These are phyloP conservation scores for Cepaea nemoralis DNA, from an alignment of 1,140 invertebrate genomes.

Conservation along the genomic window DNA sequence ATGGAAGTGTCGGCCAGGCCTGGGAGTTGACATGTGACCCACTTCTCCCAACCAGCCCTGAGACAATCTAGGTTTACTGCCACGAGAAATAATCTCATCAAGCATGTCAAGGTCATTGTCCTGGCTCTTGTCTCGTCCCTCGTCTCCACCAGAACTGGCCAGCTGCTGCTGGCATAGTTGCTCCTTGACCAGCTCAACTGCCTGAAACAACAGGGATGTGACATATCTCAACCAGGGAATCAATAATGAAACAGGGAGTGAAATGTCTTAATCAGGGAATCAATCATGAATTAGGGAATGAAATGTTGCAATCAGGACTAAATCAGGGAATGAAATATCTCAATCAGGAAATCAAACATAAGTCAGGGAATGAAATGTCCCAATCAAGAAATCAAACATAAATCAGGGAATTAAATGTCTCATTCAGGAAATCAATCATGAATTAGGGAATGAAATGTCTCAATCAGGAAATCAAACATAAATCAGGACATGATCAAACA, in stretches of 20 bases:
- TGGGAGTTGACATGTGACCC: slow-evolving; percentile 1
- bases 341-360: no score
- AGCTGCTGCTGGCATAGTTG: slow-evolving; percentile 55
- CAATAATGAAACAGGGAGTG: not conserved
- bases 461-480: no score
- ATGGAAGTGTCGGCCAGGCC: slow-evolving; percentile 16
- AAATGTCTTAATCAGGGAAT: not conserved
- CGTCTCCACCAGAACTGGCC: slow-evolving; percentile 17
- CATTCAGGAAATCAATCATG: no score
- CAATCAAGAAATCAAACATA: no score
- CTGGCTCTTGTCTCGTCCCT: slow-evolving; percentile 19
- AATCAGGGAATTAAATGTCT: no score
- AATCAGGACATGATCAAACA: no score
- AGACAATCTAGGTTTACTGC: not conserved
- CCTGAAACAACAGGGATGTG: slow-evolving; percentile 45
- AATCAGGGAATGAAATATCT: no score
- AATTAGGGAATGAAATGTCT: no score
- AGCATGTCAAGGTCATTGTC: slow-evolving; percentile 13
- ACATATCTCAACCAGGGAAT: not conserved
- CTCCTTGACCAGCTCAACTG: slow-evolving; percentile 56
- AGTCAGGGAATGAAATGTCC: no score
- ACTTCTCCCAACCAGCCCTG: slow-evolving; percentile 6
- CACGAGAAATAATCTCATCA: not conserved
- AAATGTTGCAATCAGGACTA: not conserved
- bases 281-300: not conserved